These are phyloP conservation scores for Silurus asotus DNA, from an alignment of 2,113 vertebrate species.

Conservation along the genomic window DNA sequence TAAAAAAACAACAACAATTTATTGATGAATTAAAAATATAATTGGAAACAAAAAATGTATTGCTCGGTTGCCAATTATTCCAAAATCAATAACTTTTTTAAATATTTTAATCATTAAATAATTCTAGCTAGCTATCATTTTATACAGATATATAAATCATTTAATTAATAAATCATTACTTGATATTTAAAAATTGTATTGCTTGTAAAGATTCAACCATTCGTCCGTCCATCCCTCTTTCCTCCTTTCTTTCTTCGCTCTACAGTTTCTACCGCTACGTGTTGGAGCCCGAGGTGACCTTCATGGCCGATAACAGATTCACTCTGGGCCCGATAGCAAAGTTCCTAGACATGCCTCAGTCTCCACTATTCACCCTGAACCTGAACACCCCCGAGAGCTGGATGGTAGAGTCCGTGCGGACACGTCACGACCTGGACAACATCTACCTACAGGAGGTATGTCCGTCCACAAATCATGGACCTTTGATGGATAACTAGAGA, in stretches of 20 bases:
- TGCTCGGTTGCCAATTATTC: too few species aligned
- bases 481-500: too few species aligned
- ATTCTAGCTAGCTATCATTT: too few species aligned
- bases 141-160: too few species aligned
- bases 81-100: too few species aligned
- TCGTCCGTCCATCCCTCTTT: not conserved
- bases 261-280: constrained; percentile 93
- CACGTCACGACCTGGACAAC: constrained; percentile 95
- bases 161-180: too few species aligned
- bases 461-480: not conserved
- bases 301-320: constrained; percentile 81
- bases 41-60: too few species aligned
- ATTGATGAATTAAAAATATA: too few species aligned
- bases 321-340: constrained; percentile 87
- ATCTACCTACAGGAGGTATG: constrained; percentile 94
- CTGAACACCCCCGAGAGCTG: constrained; percentile 95
- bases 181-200: too few species aligned
- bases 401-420: constrained; percentile 96
- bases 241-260: constrained; percentile 42
- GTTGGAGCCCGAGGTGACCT: constrained; percentile 88
- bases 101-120: too few species aligned
- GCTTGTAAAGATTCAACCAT: not conserved
- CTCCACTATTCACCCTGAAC: constrained; percentile 93
- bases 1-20: too few species aligned
- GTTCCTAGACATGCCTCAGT: constrained; percentile 96